Evolutionary conservation across 2,113 vertebrate species (phyloP), one percentile per base, ranked within the genome.

Genomic region (Esox niger): DNA sequence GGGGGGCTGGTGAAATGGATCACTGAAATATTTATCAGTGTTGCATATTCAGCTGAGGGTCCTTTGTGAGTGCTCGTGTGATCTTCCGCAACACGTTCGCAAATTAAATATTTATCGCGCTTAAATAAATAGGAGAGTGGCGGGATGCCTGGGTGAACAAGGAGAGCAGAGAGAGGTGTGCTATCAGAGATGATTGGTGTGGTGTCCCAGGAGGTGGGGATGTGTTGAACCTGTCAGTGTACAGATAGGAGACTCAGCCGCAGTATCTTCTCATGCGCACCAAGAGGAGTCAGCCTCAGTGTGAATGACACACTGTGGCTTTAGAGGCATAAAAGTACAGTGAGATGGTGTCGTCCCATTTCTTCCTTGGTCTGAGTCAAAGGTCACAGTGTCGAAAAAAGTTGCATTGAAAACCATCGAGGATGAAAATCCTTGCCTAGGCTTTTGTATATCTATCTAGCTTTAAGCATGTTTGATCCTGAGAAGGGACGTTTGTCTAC

Each of bases 81-180:
- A 91, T 91, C 88, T 89, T 84, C 86, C 63, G 82, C 84, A 90
- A 91, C 89, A 89, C 84, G 82, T 90, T 90, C 58, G 62, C 86
- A 86, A 86, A 91, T 93, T 83, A 91, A 92, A 90, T 90, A 91
- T 93, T 90, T 90, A 93, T 88, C 65, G 21, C 73, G 77, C 88
- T 92, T 89, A 93, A 91, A 91, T 92, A 90, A 90, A 90, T 90
- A 86, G 84, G 76, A 79, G 31, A 88, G 80, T 49, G 67, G 64
- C 71, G 58, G 47, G 27, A 56, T 57, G 59, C 54, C 65, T 46
- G 54, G 60, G 73, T 63, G 79, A 62, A 70, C n/a, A 62, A 65
- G 66, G 61, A 66, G 33, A 72, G 75, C 71, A 76, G 68, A 11
- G 58, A 81, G 75, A 55, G 52, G 33, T 71, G 69, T 71, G 61